phyloP scores from a whole-genome alignment of 2,888 invertebrate genomes.

The Acrobasis suavella region DNA sequence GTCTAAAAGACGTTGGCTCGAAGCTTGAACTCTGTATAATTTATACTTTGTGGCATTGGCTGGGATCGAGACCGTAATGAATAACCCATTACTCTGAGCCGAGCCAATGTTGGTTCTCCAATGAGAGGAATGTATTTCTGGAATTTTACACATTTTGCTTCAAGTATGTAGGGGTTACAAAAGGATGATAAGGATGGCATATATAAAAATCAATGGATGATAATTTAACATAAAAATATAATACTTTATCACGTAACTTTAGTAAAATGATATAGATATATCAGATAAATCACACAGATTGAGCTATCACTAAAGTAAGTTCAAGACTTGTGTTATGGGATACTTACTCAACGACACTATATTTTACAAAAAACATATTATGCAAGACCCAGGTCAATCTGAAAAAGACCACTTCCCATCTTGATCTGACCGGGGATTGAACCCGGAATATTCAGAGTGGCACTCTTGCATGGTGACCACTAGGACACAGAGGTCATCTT shows the following conservation, averaged over 20 bases:
- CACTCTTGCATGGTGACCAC: too few relatives aligned
- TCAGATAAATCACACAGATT: too few relatives aligned
- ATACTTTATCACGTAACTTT: background rate
- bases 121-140: conserved; percentile 18
- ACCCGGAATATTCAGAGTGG: too few relatives aligned
- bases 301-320: too few relatives aligned
- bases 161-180: conserved; percentile 2
- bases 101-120: conserved; percentile 18
- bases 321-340: too few relatives aligned
- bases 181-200: background rate
- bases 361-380: too few relatives aligned
- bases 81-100: conserved; percentile 18
- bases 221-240: background rate
- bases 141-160: background rate
- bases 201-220: background rate
- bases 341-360: too few relatives aligned
- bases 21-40: background rate
- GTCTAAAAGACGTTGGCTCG: background rate
- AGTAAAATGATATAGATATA: too few relatives aligned
- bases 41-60: background rate
- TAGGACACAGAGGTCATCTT: too few relatives aligned
- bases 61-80: conserved; percentile 14
- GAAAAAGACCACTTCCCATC: too few relatives aligned
- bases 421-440: too few relatives aligned
- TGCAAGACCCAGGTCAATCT: too few relatives aligned